Evolutionary conservation across 2,113 vertebrate genomes (phyloP), one percentile per base, ranked within the genome.

Genomic region (Scatophagus argus): DNA sequence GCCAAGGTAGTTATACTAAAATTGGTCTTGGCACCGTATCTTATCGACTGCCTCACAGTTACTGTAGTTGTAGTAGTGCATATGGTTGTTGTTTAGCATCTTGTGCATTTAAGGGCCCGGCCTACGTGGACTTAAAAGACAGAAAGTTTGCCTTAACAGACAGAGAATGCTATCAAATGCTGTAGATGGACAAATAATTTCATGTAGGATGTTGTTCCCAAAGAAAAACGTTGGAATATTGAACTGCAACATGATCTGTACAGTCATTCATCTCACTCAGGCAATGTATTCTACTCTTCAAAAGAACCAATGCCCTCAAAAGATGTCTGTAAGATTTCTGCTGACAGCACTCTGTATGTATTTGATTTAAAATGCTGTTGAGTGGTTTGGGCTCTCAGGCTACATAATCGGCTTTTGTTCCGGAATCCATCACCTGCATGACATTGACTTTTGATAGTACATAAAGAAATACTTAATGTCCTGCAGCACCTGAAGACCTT

Each of bases 401-500:
- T 55, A 38, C 17, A 25, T 27, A 29, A 23, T 55, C 16, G 3
- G 8, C 31, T 54, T 11, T 17, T 23, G 3, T 5, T 17, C 5
- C 6, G 46, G 13, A 11, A 14, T 31, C 34, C 8, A 1, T 46
- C 25, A 34, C 17, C 10, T 64, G 58, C 8, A 17, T 21, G 6
- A 34, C 25, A 5, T 13, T 52, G 1, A 36, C 6, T 25, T 23
- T 41, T 55, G 31, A 29, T 17, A 13, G 0, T 17, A 63, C 59
- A 34, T 12, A 23, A 34, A 31, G 1, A 17, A 11, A 56, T 31
- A 1, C 2, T 54, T 68, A 14, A 64, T 71, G 64, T 74, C 74
- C 84, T 85, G 31, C 94, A 99, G 98, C 98, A 99, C 92, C 90
- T 99, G 93, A 99, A 99, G 93, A 99, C 97, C 11, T 91, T 99